Percentiles rank a stretch among this genome's conserved stretches.
Conservation (phyloP, 2,797 vertebrate genomes). For the Gobio occitaniae region DNA sequence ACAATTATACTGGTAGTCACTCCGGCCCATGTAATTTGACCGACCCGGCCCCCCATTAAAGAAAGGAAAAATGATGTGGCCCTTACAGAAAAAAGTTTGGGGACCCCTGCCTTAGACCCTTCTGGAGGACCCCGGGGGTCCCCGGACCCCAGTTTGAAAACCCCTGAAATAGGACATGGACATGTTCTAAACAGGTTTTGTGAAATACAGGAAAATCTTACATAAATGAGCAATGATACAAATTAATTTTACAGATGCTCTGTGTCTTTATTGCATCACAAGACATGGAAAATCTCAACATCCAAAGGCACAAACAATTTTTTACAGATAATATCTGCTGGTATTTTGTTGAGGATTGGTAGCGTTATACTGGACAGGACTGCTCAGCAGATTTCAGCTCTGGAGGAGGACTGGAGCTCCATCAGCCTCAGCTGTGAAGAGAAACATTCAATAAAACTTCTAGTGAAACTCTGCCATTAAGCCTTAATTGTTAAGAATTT, state of each 20-base stretch:
- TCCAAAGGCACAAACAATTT: not conserved
- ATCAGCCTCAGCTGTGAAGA: not conserved
- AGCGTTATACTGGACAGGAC: not conserved
- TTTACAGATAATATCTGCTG: not conserved
- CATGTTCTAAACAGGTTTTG: not conserved
- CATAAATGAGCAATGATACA: not conserved
- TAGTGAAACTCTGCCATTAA: not conserved
- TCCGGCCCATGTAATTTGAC: no score
- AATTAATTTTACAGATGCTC: not conserved
- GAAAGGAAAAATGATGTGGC: no score
- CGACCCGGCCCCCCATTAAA: no score
- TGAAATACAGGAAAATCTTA: not conserved
- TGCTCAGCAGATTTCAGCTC: not conserved
- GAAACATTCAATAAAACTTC: not conserved
- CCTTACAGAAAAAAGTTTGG: no score
- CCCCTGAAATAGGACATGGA: not conserved
- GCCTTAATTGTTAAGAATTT: not conserved
- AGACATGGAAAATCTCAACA: not conserved
- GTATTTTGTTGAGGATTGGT: not conserved
- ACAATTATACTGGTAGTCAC: no score
- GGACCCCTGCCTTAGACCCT: no score
- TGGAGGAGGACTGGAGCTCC: not conserved
- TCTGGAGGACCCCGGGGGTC: no score
- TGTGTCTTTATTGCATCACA: slow-evolving; percentile 3
- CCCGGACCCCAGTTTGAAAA: no score